These are phyloP conservation scores for Dendroctonus valens DNA, from an alignment of 1,140 invertebrate genomes.

Conservation along the genomic window DNA sequence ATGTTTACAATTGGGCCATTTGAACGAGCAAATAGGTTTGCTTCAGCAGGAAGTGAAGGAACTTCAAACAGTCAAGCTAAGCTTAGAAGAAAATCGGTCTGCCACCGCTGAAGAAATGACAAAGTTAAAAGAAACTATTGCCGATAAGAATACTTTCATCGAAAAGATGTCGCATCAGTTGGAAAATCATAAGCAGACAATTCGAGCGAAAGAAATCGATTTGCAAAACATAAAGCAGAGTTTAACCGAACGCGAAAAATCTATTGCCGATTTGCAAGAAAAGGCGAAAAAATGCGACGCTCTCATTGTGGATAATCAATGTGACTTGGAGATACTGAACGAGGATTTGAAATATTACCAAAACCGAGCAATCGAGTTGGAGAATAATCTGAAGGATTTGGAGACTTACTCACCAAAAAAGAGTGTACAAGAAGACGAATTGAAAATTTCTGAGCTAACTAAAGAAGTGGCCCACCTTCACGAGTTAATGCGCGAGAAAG, in stretches of 20 bases:
- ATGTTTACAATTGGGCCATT: too few species aligned
- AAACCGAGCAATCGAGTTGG: conserved; percentile 42
- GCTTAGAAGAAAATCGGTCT: too few species aligned
- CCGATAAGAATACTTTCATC: too few species aligned
- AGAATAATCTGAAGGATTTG: conserved; percentile 19
- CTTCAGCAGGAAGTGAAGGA: too few species aligned
- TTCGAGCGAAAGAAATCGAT: conserved; percentile 8
- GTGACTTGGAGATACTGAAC: conserved; percentile 54
- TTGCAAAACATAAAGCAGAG: conserved; percentile 41
- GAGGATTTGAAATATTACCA: conserved; percentile 54
- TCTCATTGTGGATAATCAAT: conserved; percentile 52
- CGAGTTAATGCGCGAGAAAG: conserved; percentile 59
- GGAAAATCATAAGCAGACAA: too few species aligned
- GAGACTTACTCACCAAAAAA: conserved; percentile 45
- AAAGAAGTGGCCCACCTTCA: conserved; percentile 60
- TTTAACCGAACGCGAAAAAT: conserved; percentile 52
- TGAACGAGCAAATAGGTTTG: too few species aligned
- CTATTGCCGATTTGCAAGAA: conserved; percentile 43
- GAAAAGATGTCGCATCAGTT: too few species aligned
- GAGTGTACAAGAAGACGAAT: conserved; percentile 46
- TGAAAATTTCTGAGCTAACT: conserved; percentile 50
- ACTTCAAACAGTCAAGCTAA: too few species aligned
- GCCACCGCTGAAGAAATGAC: too few species aligned
- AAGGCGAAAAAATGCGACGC: conserved; percentile 33
- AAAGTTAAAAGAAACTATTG: too few species aligned